These are phyloP conservation scores for Malurus alboscapulatus DNA, from an alignment of 2,113 vertebrate species.

Conservation along the genomic window DNA sequence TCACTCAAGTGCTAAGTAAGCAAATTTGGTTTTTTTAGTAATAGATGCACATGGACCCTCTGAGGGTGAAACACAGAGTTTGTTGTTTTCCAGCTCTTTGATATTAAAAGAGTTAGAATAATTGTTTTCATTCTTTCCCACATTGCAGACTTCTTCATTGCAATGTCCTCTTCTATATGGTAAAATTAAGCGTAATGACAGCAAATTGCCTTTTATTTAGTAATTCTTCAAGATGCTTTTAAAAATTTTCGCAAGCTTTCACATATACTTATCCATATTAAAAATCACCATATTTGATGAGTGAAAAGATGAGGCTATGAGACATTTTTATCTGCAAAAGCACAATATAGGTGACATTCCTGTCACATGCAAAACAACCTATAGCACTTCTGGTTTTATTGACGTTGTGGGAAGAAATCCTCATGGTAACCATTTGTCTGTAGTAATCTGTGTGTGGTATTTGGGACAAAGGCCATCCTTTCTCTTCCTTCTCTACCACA, in stretches of 20 bases:
- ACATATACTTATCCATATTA: background rate
- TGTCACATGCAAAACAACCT: background rate
- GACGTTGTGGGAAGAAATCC: background rate
- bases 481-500: background rate
- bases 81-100: background rate
- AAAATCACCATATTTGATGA: background rate
- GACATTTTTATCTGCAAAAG: background rate
- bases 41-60: background rate
- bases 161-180: background rate
- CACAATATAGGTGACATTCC: background rate
- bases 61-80: background rate
- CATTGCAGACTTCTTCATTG: background rate
- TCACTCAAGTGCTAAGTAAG: background rate
- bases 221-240: background rate
- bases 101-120: background rate
- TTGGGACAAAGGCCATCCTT: background rate
- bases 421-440: background rate
- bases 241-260: background rate
- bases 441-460: background rate
- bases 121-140: background rate
- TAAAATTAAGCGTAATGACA: background rate
- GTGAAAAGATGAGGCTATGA: background rate
- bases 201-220: background rate
- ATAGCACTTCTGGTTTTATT: background rate
- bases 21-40: background rate